Conservation (phyloP, 2,113 vertebrate genomes). For the Odontesthes bonariensis region DNA sequence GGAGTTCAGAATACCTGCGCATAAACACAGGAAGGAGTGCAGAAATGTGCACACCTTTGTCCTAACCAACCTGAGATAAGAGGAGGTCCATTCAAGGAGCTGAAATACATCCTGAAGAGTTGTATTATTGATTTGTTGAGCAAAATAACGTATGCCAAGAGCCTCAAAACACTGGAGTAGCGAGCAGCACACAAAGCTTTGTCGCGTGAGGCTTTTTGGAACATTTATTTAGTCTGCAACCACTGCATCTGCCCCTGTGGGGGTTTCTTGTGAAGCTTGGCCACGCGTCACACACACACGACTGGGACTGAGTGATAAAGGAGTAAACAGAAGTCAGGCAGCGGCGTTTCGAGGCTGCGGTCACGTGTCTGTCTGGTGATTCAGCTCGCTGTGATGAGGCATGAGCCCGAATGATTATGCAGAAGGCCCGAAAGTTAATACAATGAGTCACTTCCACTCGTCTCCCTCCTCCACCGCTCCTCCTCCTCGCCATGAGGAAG, state of each 20-base stretch:
- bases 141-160: too few relatives aligned
- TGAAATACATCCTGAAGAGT: too few relatives aligned
- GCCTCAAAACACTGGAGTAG: too few relatives aligned
- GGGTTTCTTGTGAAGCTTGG: slow-evolving; percentile 2
- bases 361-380: slow-evolving; percentile 77
- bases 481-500: slow-evolving; percentile 38
- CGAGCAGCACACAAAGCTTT: too few relatives aligned
- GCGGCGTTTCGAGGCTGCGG: slow-evolving; percentile 47
- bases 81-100: too few relatives aligned
- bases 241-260: neutral
- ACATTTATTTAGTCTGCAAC: too few relatives aligned
- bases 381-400: slow-evolving; percentile 69
- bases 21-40: too few relatives aligned
- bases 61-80: too few relatives aligned
- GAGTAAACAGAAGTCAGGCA: slow-evolving; percentile 14
- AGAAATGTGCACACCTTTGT: too few relatives aligned
- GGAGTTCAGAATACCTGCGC: too few relatives aligned
- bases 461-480: slow-evolving; percentile 4
- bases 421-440: slow-evolving; percentile 65
- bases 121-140: too few relatives aligned
- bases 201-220: too few relatives aligned
- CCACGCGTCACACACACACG: neutral
- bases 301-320: neutral
- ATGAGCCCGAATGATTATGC: slow-evolving; percentile 70
- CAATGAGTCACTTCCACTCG: slow-evolving; percentile 67